Conservation (phyloP, 2,888 invertebrate genomes). For the Hirtodrosophila duncani region DNA sequence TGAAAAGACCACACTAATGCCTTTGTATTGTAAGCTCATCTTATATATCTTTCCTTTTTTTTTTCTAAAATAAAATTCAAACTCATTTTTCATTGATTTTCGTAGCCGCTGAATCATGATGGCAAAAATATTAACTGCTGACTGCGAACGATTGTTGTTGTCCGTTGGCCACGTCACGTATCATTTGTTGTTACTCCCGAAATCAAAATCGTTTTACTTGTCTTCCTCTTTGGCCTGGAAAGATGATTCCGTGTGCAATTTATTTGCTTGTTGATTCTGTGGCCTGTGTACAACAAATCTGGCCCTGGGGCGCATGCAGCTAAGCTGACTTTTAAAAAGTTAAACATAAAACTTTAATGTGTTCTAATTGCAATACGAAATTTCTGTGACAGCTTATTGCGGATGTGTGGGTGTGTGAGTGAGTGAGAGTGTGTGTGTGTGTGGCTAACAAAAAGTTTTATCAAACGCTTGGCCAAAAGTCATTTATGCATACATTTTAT, state of each 20-base stretch:
- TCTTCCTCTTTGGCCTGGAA: constrained; percentile 18
- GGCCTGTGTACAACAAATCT: too few relatives aligned
- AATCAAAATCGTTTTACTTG: constrained; percentile 27
- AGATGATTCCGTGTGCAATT: constrained; percentile 13
- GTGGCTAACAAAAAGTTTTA: constrained; percentile 3
- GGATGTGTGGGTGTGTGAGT: too few relatives aligned
- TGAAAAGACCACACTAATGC: constrained; percentile 3
- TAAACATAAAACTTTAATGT: constrained; percentile 60
- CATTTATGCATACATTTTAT: constrained; percentile 28
- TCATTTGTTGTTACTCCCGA: constrained; percentile 13
- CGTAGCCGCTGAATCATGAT: too few relatives aligned
- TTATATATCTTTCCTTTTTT: too few relatives aligned
- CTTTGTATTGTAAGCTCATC: too few relatives aligned
- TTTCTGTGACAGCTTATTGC: constrained; percentile 16
- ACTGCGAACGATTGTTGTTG: too few relatives aligned
- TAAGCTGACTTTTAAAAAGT: constrained; percentile 48
- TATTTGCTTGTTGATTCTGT: constrained; percentile 17
- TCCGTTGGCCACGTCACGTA: not conserved
- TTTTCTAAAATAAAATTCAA: constrained; percentile 12
- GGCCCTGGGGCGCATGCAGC: too few relatives aligned
- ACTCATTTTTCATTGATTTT: constrained; percentile 28
- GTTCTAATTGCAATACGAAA: constrained; percentile 57
- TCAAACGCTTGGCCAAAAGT: constrained; percentile 27
- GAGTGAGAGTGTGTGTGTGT: not conserved
- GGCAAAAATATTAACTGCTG: too few relatives aligned